These are phyloP conservation scores for Epinephelus awoara DNA, from an alignment of 2,797 vertebrate genomes.

Conservation along the genomic window DNA sequence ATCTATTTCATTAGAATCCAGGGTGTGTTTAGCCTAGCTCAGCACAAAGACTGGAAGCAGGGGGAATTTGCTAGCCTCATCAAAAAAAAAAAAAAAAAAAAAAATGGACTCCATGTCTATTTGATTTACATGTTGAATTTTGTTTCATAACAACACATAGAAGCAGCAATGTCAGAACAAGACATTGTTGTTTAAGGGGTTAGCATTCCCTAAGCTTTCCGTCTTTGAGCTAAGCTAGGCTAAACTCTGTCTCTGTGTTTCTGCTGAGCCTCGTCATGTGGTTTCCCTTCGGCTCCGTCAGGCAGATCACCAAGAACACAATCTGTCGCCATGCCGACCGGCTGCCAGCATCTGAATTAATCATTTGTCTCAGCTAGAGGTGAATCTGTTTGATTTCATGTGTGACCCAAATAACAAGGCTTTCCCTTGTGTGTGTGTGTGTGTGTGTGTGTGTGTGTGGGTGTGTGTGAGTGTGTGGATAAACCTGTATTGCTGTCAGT, in stretches of 20 bases:
- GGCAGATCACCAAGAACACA: constrained; percentile 82
- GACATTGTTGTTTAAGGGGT: neutral
- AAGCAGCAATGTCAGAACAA: neutral
- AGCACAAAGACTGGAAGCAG: neutral
- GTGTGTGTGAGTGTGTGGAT: constrained; percentile 7
- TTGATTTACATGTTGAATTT: neutral
- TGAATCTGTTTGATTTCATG: constrained; percentile 79
- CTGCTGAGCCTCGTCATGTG: constrained; percentile 34
- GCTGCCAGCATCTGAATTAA: constrained; percentile 84
- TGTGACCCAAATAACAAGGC: constrained; percentile 82
- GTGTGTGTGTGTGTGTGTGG: neutral
- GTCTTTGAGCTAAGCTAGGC: constrained; percentile 18
- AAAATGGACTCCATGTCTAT: too few relatives aligned
- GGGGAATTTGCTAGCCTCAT: neutral
- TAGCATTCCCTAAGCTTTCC: neutral
- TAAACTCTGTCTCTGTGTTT: constrained; percentile 1
- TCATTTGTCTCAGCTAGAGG: constrained; percentile 80
- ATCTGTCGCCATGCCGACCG: constrained; percentile 77
- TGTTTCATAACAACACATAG: neutral
- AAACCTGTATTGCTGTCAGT: neutral
- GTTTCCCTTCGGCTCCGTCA: constrained; percentile 62
- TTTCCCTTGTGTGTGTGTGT: constrained; percentile 6
- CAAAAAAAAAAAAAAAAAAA: neutral
- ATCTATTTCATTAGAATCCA: neutral
- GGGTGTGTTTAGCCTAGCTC: neutral